These are phyloP conservation scores for Ophioninae sp. DNA, from an alignment of 2,888 invertebrate genomes.

Conservation along the genomic window DNA sequence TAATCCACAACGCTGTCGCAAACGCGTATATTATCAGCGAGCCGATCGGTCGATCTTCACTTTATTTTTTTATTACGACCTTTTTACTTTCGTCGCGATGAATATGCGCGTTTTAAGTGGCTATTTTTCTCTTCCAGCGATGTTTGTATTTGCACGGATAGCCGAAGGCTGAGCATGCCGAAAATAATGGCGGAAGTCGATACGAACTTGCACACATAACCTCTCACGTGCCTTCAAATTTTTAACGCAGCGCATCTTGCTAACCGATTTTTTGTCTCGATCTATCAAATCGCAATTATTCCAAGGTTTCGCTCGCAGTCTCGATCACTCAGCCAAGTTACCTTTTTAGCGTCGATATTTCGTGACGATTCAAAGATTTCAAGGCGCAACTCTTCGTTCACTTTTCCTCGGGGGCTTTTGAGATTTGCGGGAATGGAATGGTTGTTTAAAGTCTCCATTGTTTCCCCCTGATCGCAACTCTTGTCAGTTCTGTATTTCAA, in stretches of 20 bases:
- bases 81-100: constrained; percentile 27
- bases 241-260: neutral
- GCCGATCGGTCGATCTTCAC: constrained; percentile 33
- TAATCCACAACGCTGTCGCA: constrained; percentile 18
- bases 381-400: constrained; percentile 3
- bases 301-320: neutral
- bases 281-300: constrained; percentile 26
- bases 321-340: no score
- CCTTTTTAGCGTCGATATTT: constrained; percentile 10
- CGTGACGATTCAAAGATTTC: neutral
- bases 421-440: constrained; percentile 7
- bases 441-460: constrained; percentile 7
- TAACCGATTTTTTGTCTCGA: constrained; percentile 9
- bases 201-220: neutral
- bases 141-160: neutral
- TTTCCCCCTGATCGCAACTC: neutral
- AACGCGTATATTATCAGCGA: constrained; percentile 28
- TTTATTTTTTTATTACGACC: constrained; percentile 9
- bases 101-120: neutral
- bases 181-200: neutral
- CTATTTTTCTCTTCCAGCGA: neutral
- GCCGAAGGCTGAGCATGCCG: neutral
- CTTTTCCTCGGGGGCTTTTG: neutral
- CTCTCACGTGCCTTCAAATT: neutral
- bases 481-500: neutral